Percentiles rank a stretch among this genome's conserved stretches.
These are phyloP conservation scores for Momotus momota DNA, from an alignment of 2,797 vertebrate genomes.

Conservation along the genomic window DNA sequence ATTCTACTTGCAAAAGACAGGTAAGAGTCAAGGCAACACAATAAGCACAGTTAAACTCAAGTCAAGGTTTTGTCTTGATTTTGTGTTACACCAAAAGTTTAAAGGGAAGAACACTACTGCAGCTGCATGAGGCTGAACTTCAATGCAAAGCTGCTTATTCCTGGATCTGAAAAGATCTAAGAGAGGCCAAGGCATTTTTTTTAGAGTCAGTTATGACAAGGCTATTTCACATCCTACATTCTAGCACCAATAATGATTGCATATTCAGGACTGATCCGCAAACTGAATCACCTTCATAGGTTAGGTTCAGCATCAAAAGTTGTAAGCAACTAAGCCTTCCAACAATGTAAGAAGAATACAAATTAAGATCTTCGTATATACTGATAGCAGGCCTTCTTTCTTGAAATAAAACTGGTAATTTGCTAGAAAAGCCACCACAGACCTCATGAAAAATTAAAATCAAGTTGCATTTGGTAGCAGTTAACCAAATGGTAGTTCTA, in stretches of 20 bases:
- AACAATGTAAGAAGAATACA: neutral
- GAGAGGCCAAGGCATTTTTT: neutral
- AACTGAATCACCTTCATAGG: neutral
- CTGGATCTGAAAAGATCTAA: neutral
- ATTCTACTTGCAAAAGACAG: neutral
- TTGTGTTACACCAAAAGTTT: neutral
- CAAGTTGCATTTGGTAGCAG: neutral
- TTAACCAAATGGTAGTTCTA: neutral
- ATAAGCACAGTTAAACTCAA: rapidly evolving
- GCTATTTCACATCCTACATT: neutral
- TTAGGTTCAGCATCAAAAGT: neutral
- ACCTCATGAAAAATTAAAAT: neutral
- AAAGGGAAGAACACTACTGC: neutral
- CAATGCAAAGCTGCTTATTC: neutral
- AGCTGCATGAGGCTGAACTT: neutral
- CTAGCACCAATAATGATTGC: neutral
- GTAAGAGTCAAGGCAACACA: neutral
- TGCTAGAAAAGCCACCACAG: neutral
- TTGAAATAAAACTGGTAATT: neutral
- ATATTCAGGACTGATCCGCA: neutral
- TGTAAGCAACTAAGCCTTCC: neutral
- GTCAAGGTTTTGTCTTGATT: neutral
- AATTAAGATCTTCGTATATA: neutral
- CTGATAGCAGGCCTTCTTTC: neutral
- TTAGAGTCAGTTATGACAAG: neutral